These are phyloP conservation scores for Columbina picui DNA, from an alignment of 2,113 vertebrate species.

Conservation along the genomic window DNA sequence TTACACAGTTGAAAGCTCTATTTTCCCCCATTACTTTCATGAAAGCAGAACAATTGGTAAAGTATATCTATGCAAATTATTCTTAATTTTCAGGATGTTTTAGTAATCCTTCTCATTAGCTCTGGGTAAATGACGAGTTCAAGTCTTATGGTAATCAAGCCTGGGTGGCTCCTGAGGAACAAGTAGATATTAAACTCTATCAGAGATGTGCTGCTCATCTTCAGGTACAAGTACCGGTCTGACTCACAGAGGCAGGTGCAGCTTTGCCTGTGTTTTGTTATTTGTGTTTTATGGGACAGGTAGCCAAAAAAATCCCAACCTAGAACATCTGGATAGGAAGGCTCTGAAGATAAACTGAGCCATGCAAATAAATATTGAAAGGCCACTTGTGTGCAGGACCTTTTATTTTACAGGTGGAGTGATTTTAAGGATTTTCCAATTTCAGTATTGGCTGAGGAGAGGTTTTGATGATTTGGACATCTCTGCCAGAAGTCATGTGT, in stretches of 20 bases:
- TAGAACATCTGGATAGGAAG: neutral
- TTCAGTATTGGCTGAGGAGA: neutral
- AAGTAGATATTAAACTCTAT: neutral
- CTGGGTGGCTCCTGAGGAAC: neutral
- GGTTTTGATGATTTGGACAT: neutral
- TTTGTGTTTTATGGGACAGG: neutral
- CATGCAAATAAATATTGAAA: neutral
- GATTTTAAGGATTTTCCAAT: neutral
- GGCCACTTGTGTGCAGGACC: neutral
- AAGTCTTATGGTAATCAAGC: neutral
- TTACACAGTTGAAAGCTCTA: neutral
- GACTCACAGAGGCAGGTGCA: neutral
- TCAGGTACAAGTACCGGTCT: neutral
- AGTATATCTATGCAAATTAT: slow-evolving; percentile 9
- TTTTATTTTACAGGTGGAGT: neutral
- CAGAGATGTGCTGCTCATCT: neutral
- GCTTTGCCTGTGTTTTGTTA: neutral
- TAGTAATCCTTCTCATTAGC: slow-evolving; percentile 45
- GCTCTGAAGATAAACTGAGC: neutral
- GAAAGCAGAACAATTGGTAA: slow-evolving; percentile 28
- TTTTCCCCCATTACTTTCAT: slow-evolving; percentile 30
- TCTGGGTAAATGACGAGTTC: slow-evolving; percentile 12
- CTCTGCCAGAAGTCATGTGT: neutral
- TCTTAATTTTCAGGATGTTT: slow-evolving; percentile 50
- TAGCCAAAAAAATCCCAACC: neutral